phyloP scores from a whole-genome alignment of 2,113 vertebrate genomes.

The Brachionichthys hirsutus region DNA sequence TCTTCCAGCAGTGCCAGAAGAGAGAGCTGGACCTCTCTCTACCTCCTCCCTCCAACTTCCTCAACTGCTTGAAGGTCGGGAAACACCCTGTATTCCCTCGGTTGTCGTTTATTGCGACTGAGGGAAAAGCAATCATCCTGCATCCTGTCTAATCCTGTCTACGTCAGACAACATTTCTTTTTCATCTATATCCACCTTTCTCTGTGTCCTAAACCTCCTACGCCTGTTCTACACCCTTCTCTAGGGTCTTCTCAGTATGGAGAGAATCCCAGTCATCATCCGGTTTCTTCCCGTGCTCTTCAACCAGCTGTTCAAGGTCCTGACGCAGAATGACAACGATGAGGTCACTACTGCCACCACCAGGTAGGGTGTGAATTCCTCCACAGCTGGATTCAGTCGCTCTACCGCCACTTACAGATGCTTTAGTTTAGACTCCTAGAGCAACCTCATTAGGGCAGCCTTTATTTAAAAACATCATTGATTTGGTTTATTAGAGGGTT shows the following conservation, averaged over 20 bases:
- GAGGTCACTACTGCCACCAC: constrained; percentile 86
- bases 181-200: neutral
- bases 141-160: constrained; percentile 4
- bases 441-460: neutral
- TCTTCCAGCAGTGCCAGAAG: constrained; percentile 97
- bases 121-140: constrained; percentile 12
- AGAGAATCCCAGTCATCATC: constrained; percentile 92
- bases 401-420: too few relatives aligned
- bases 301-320: constrained; percentile 94
- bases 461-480: neutral
- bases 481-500: neutral
- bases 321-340: constrained; percentile 88
- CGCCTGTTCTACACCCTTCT: constrained; percentile 6
- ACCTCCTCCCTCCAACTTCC: constrained; percentile 89
- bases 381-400: neutral
- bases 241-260: constrained; percentile 92
- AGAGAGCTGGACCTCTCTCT: constrained; percentile 87
- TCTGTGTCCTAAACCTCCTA: constrained; percentile 13
- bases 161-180: constrained; percentile 3
- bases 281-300: constrained; percentile 94
- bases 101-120: constrained; percentile 9
- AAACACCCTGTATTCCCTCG: neutral
- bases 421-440: neutral
- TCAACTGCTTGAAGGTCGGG: constrained; percentile 91
- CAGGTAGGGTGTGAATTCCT: constrained; percentile 78